These are phyloP conservation scores for Tenthredo scrophulariae DNA, from an alignment of 2,888 invertebrate genomes.

Conservation along the genomic window DNA sequence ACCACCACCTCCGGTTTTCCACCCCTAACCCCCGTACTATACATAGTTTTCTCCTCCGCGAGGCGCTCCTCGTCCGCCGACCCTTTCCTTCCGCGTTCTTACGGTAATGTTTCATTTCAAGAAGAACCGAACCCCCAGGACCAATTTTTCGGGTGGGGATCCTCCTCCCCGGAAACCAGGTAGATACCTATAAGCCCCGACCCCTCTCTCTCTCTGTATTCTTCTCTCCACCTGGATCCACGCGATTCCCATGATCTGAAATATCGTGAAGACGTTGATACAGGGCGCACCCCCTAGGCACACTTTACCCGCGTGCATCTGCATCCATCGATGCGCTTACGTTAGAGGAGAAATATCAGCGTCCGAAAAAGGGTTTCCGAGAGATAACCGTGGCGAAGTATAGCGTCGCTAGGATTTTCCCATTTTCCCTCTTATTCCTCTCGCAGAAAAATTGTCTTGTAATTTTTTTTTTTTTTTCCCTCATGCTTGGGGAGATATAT, in stretches of 20 bases:
- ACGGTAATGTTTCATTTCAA: slow-evolving; percentile 74
- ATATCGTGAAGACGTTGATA: not conserved
- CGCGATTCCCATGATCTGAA: slow-evolving; percentile 40
- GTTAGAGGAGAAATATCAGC: no score
- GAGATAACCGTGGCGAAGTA: no score
- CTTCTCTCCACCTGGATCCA: slow-evolving; percentile 34
- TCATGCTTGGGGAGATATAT: not conserved
- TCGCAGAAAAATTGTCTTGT: no score
- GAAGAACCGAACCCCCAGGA: slow-evolving; percentile 69
- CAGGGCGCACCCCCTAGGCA: no score
- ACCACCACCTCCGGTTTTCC: slow-evolving; percentile 58
- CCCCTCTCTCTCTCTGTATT: slow-evolving; percentile 43
- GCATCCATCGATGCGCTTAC: no score
- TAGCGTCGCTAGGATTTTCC: no score
- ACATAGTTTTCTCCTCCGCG: slow-evolving; percentile 49
- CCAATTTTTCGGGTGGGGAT: slow-evolving; percentile 61
- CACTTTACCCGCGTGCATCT: no score
- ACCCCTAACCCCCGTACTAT: slow-evolving; percentile 51
- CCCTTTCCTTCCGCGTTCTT: slow-evolving; percentile 66
- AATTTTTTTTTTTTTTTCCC: not conserved
- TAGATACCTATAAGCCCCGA: slow-evolving; percentile 8
- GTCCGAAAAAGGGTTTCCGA: no score
- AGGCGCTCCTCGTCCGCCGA: slow-evolving; percentile 47
- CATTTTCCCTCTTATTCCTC: no score
- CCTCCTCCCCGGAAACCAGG: not conserved